Base-by-base conservation (phyloP, 2,888 invertebrate species). In the Amphipyra berbera region DNA sequence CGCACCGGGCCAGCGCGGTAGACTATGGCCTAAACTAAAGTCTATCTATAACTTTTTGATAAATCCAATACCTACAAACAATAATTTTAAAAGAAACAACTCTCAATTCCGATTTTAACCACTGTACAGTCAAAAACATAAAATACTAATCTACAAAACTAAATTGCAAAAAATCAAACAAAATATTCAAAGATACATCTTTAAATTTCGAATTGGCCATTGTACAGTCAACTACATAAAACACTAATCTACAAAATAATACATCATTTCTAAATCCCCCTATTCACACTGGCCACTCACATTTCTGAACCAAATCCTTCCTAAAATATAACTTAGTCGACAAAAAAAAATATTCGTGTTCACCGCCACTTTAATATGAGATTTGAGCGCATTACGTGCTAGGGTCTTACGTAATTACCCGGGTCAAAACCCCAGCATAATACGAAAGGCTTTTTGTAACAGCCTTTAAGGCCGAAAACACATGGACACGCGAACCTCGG, bases 341-440 rank as follows among this genome's bases (percentile, higher is more conserved):
- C 73, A 68, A 83, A 83, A 82, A 82, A 79, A 72, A 59, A 65
- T 74, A 49, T 66, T 69, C 70, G 63, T 72, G 72, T 61, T 68
- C 57, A 66, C 63, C 66, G 52, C 68, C 76, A 74, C 68, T 74
- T 77, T 73, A 79, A 81, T 79, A 68, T 60, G 76, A 79, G 81
- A 83, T 82, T 83, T 83, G 71, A 73, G 69, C 78, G 69, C 73
- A 71, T 83, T 81, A 82, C 76, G 68, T 71, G 65, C 60, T 55
- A n/a, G 61, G 63, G 67, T 58, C 76, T 73, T 67, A 68, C 72
- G 75, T 83, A 83, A 83, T 83, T 83, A 82, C 82, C 64, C 56
- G 73, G 76, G 61, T 68, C 66, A 72, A 46, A 64, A 49, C 62
- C 71, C 73, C 13, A 33, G 66, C 50, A 66, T 67, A 67, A 73